These are phyloP conservation scores for Scartelaos histophorus DNA, from an alignment of 2,113 vertebrate genomes.

Conservation along the genomic window DNA sequence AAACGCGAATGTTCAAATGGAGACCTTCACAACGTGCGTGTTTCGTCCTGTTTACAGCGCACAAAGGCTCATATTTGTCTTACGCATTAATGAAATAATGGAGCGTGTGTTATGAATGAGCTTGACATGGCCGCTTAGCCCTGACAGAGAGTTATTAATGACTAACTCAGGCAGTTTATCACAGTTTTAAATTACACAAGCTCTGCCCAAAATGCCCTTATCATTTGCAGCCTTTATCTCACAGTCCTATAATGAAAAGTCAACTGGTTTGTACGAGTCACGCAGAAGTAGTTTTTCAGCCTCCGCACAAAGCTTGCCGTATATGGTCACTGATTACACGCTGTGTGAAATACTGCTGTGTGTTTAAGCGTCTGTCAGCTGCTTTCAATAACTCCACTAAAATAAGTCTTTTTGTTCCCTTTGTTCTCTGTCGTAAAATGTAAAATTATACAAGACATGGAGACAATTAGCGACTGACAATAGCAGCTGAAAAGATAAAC, in stretches of 20 bases:
- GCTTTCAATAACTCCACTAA: conserved; percentile 2
- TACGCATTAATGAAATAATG: conserved; percentile 43
- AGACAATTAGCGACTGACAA: neutral
- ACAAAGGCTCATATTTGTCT: conserved; percentile 26
- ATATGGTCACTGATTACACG: conserved; percentile 4
- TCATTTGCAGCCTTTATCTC: conserved; percentile 13
- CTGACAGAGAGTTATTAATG: conserved; percentile 46
- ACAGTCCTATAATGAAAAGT: conserved; percentile 24
- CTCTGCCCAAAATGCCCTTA: conserved; percentile 2
- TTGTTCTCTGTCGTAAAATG: neutral
- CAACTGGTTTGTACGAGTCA: conserved; percentile 21
- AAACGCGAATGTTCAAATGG: conserved; percentile 11
- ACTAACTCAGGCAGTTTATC: conserved; percentile 35
- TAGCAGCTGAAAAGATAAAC: neutral
- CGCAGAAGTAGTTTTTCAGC: conserved; percentile 5
- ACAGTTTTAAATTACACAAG: conserved; percentile 35
- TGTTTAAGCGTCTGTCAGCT: neutral
- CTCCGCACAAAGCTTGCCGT: neutral
- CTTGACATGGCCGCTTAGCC: conserved; percentile 24
- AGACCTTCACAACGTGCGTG: conserved; percentile 9
- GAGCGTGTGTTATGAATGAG: conserved; percentile 40
- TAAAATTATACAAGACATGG: neutral
- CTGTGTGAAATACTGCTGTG: neutral
- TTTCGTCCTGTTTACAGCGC: conserved; percentile 5
- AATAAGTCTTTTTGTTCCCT: conserved; percentile 12